These are phyloP conservation scores for Patagioenas fasciata DNA, from an alignment of 2,113 vertebrate genomes.

Conservation along the genomic window DNA sequence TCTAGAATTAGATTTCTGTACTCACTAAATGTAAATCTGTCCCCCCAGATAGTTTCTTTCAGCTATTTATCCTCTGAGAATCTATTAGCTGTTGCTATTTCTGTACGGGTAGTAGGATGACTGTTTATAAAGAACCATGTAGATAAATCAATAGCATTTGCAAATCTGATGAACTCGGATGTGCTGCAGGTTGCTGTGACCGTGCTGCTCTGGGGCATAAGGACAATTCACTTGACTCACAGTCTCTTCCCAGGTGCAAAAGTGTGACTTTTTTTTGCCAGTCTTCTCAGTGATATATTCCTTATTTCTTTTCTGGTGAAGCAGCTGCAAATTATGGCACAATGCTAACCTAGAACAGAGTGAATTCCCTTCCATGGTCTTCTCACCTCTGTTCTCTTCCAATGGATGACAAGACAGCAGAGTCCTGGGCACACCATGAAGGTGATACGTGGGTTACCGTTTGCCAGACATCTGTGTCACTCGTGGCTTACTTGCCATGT, in stretches of 20 bases:
- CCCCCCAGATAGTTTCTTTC: neutral
- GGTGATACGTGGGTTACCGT: neutral
- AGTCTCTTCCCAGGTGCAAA: neutral
- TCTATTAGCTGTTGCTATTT: slow-evolving; percentile 4
- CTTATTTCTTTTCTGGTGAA: neutral
- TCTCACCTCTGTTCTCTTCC: neutral
- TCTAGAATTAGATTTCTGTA: neutral
- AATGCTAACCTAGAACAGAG: neutral
- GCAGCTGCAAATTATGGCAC: neutral
- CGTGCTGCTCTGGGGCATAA: neutral
- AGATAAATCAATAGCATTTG: slow-evolving; percentile 46
- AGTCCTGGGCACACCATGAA: neutral
- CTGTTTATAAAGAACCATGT: slow-evolving; percentile 1
- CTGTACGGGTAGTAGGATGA: neutral
- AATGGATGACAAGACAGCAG: neutral
- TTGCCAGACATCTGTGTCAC: neutral
- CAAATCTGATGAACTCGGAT: neutral
- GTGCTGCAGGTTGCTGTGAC: neutral
- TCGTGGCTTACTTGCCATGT: neutral
- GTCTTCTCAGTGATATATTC: neutral
- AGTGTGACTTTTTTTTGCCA: neutral
- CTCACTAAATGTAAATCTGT: neutral
- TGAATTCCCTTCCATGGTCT: neutral
- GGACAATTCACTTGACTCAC: neutral
- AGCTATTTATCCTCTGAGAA: slow-evolving; percentile 44